A percentile compares a stretch with the other conserved stretches of the same genome.
These are phyloP conservation scores for Odocoileus hemionus DNA, from an alignment of 2,113 vertebrate genomes.

Conservation along the genomic window DNA sequence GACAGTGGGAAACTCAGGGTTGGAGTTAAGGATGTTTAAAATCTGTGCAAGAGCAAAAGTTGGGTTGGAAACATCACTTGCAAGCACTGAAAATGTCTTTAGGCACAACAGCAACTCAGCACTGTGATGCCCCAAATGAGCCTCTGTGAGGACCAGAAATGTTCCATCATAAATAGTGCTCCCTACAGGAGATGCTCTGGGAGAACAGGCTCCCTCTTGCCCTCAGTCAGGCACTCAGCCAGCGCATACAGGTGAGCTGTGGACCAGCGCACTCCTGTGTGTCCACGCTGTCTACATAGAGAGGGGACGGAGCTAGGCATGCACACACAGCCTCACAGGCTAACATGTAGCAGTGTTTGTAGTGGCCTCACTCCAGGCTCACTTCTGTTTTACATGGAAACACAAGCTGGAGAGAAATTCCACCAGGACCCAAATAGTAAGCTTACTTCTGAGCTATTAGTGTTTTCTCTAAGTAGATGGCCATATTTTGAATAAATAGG, in stretches of 20 bases:
- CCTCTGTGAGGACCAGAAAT: neutral
- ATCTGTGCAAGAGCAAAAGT: neutral
- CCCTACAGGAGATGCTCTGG: neutral
- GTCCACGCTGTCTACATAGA: neutral
- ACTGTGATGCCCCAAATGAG: neutral
- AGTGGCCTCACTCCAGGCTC: neutral
- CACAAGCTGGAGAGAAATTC: neutral
- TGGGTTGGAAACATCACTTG: neutral
- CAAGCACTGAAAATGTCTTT: neutral
- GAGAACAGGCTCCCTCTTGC: rapidly evolving
- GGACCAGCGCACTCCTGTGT: neutral
- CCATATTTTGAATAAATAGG: slow-evolving; percentile 18
- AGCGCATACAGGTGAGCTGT: neutral
- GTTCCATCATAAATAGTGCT: rapidly evolving
- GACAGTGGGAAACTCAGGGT: neutral
- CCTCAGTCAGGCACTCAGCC: neutral
- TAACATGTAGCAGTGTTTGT: neutral
- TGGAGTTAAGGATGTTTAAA: neutral
- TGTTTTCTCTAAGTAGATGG: slow-evolving; percentile 1
- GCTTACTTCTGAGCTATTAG: neutral
- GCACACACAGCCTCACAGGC: rapidly evolving
- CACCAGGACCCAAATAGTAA: neutral
- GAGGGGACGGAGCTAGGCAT: too few species aligned
- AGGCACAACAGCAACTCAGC: neutral
- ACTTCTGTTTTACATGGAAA: neutral